Evolutionary conservation across 1,140 invertebrate species (phyloP).

Genomic region (Cydia amplana): DNA sequence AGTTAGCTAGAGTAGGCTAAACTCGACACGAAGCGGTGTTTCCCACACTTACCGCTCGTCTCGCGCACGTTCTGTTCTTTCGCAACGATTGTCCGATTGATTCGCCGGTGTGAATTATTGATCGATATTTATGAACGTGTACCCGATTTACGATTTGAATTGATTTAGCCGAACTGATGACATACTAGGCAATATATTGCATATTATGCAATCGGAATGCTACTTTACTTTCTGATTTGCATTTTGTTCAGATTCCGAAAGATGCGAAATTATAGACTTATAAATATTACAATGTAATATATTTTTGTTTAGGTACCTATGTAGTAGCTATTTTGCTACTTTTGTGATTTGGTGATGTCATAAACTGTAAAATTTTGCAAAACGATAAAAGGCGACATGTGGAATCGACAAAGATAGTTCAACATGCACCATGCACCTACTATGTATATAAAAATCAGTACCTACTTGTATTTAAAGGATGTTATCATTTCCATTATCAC

Average conservation of each 20-base stretch:
- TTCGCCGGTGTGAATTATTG: slow-evolving; percentile 30
- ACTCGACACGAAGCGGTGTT: slow-evolving; percentile 43
- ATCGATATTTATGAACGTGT: slow-evolving; percentile 31
- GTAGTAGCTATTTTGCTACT: no score
- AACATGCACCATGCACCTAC: no score
- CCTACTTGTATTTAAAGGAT: no score
- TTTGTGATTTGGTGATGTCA: no score
- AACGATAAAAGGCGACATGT: no score
- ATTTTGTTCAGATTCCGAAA: not conserved
- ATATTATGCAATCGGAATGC: not conserved
- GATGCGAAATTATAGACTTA: not conserved
- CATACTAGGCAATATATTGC: not conserved
- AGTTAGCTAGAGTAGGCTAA: slow-evolving; percentile 35
- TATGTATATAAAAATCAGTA: no score
- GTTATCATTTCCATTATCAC: no score
- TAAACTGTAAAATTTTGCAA: no score
- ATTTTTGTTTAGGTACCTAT: no score
- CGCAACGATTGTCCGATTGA: slow-evolving; percentile 30
- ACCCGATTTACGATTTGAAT: slow-evolving; percentile 19
- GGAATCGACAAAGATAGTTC: no score
- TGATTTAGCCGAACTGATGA: slow-evolving; percentile 11
- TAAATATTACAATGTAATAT: no score
- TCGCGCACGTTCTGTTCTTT: slow-evolving; percentile 28
- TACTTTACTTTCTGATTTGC: slow-evolving; percentile 1
- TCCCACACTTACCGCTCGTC: slow-evolving; percentile 37